Evolutionary conservation across 2,797 vertebrate genomes (phyloP), one percentile per base, ranked within the genome.

Genomic region (Trachurus trachurus): DNA sequence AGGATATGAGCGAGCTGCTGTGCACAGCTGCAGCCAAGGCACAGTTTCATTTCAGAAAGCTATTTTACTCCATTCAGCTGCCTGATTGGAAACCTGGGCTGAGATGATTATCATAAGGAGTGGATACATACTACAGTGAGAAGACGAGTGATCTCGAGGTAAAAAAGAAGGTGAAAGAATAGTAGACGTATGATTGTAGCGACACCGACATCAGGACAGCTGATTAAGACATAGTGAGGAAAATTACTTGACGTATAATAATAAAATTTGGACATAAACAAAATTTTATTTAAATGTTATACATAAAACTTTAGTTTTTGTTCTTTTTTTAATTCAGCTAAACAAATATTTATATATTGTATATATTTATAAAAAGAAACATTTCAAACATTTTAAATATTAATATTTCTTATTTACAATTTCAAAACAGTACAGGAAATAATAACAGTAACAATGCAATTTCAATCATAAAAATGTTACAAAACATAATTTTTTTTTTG

Each of bases 401-500:
- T 94, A 96, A 97, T 96, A 97, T 96, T 97, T 98, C 96, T 96
- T 99, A 99, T 99, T 96, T 99, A 99, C 98, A 99, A 90, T 93
- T 42, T 95, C 93, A 95, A 97, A 97, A 97, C 97, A 96, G 89
- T 93, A 95, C 95, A 96, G 94, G 93, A 97, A 96, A 96, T 93
- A 94, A 95, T 94, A 95, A 94, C 88, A 90, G 86, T 90, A 92
- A 94, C 87, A 93, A 93, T 92, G 92, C 92, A 89, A 89, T 89
- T 91, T 96, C 91, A 91, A 89, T 92, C 91, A 90, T 95, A 95
- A 91, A 96, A 96, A 94, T 93, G 82, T 97, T 98, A 98, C 95
- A 99, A 99, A 99, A 98, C 95, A 96, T 92, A 90, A 86, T 93
- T 94, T 91, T 66, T 78, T 92, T 95, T 56, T 68, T 91, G 74